Evolutionary conservation across 1,140 invertebrate genomes (phyloP).

Genomic region (Drosophila gunungcola): DNA sequence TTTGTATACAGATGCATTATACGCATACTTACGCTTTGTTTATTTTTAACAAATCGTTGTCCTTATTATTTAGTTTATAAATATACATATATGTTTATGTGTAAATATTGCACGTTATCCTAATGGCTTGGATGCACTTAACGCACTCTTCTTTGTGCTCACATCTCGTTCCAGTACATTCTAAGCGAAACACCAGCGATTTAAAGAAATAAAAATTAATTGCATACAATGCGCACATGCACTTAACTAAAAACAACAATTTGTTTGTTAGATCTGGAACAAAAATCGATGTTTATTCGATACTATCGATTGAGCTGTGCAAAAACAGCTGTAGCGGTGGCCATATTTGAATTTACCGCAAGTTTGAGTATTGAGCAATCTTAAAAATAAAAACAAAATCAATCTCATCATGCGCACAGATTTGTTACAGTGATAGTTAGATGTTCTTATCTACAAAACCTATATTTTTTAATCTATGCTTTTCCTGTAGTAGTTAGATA

Average conservation of each 20-base stretch:
- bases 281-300: too few species aligned
- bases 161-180: slow-evolving; percentile 18
- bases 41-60: slow-evolving; percentile 37
- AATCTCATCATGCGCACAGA: too few species aligned
- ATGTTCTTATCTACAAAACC: too few species aligned
- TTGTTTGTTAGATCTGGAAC: not conserved
- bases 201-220: slow-evolving; percentile 7
- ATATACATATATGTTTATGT: not conserved
- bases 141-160: slow-evolving; percentile 18
- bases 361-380: too few species aligned
- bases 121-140: slow-evolving; percentile 23
- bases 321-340: too few species aligned
- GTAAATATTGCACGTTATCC: slow-evolving; percentile 42
- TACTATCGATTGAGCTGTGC: too few species aligned
- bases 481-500: too few species aligned
- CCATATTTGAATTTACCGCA: too few species aligned
- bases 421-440: too few species aligned
- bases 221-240: slow-evolving; percentile 22
- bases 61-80: slow-evolving; percentile 28
- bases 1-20: not conserved
- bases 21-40: slow-evolving; percentile 36
- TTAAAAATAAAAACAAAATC: too few species aligned
- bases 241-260: not conserved
- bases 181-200: not conserved
- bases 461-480: too few species aligned